Evolutionary conservation across 2,888 invertebrate species (phyloP), one percentile per base, ranked within the genome.

Genomic region (Byasa hedistus): DNA sequence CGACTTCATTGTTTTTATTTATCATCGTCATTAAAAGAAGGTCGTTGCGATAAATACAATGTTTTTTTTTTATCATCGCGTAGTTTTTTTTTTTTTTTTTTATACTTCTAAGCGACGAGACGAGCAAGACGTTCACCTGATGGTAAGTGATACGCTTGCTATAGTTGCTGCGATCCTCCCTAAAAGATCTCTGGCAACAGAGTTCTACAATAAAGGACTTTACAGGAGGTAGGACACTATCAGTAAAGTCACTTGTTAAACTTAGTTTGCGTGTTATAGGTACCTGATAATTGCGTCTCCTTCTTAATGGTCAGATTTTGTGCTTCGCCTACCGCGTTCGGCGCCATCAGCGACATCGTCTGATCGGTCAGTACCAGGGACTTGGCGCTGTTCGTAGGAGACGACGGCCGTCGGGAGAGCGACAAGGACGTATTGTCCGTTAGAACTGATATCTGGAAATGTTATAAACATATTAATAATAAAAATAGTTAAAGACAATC

Each of bases 261-360:
- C 10, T 32, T 27, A 27, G 27, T 27, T 27, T 32, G 10, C 32
- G 10, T 7, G 10, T n/a, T n/a, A n/a, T 44, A 44, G 12, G 74
- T 69, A 88, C 90, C 90, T 69, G 88, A 84, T 36, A 88, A 68
- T 62, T 92, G 89, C 1, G 87, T 90, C 72, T 91, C 91, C 70
- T 90, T 91, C 77, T 91, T 93, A 76, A 88, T 93, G 57, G 83
- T 93, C 82, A 87, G 85, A 86, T 86, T 93, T 83, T 91, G 91
- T 0, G 89, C 85, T 70, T 91, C 91, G 0, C 84, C 83, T 1
- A 81, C 70, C 0, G 79, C 74, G 0, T 80, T 75, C 21, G 86
- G 84, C 17, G 79, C 73, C 79, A 84, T 75, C 10, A 79, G 70
- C 3, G 84, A 82, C 57, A 78, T 70, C 0, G 77, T 73, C 64